phyloP scores from a whole-genome alignment of 2,888 invertebrate species.

The Amblyjoppa fuscipennis region DNA sequence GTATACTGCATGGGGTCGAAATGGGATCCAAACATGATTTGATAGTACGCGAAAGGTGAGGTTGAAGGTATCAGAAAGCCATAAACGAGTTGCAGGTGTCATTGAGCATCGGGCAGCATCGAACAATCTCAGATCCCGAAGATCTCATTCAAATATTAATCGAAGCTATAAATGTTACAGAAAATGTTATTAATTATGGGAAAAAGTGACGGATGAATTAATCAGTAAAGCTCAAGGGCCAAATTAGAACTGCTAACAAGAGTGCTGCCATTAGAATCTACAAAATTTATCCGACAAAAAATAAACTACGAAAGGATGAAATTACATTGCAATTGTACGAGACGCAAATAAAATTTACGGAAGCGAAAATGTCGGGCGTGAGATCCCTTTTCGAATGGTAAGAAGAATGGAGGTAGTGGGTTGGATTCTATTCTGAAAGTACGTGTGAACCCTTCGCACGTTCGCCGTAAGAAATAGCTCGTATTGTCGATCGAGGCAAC shows the following conservation, averaged over 20 bases:
- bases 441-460: conserved; percentile 15
- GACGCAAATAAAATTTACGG: conserved; percentile 4
- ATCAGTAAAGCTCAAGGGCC: not conserved
- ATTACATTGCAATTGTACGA: conserved; percentile 27
- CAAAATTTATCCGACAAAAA: not conserved
- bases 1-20: conserved; percentile 20
- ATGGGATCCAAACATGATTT: conserved; percentile 6
- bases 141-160: not conserved
- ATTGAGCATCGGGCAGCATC: not conserved
- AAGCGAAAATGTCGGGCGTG: conserved; percentile 13
- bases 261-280: not conserved
- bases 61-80: not conserved
- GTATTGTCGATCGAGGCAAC: conserved; percentile 57
- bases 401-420: not conserved
- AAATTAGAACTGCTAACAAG: not conserved
- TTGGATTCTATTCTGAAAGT: conserved; percentile 10
- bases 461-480: conserved; percentile 43
- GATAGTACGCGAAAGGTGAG: not conserved
- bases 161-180: not conserved
- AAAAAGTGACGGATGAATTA: not conserved
- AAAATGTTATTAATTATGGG: not conserved
- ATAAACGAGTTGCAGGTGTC: not conserved
- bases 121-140: not conserved
- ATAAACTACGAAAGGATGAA: conserved; percentile 15
- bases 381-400: not conserved